Evolutionary conservation across 2,797 vertebrate genomes (phyloP).

Genomic region (Sus cebifrons): DNA sequence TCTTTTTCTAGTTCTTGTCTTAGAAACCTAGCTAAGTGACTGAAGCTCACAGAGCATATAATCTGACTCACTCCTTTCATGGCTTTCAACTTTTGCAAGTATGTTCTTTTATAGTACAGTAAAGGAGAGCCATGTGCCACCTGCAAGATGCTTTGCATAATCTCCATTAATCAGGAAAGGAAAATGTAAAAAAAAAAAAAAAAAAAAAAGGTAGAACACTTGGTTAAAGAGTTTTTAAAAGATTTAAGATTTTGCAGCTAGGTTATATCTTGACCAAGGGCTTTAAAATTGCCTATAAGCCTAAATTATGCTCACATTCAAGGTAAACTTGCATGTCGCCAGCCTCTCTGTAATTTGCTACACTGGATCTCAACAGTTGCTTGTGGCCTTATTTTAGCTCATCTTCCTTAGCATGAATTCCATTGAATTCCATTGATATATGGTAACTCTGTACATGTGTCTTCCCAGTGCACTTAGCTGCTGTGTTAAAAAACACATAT

Average conservation of each 20-base stretch:
- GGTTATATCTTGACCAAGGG: not conserved
- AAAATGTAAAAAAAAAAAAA: not conserved
- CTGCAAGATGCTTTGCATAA: not conserved
- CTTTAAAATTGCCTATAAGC: constrained; percentile 43
- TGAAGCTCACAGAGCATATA: not conserved
- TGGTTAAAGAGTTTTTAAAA: not conserved
- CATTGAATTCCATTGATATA: not conserved
- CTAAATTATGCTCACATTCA: constrained; percentile 36
- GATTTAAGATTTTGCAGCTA: not conserved
- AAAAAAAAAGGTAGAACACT: not conserved
- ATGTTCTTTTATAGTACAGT: not conserved
- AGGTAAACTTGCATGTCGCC: constrained; percentile 82
- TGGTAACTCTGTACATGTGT: not conserved
- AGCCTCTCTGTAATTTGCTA: constrained; percentile 41
- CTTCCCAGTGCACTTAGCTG: constrained; percentile 63
- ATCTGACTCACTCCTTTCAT: not conserved
- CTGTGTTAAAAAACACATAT: constrained; percentile 64
- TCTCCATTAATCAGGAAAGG: not conserved
- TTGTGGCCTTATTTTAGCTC: constrained; percentile 26
- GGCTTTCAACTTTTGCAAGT: not conserved
- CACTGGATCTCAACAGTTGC: constrained; percentile 63
- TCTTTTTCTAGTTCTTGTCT: not conserved
- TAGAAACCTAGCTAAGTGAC: not conserved
- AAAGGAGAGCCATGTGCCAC: not conserved
- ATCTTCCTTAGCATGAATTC: constrained; percentile 20